Base-by-base conservation (phyloP, 2,888 invertebrate genomes). In the Serrognathus titanus region DNA sequence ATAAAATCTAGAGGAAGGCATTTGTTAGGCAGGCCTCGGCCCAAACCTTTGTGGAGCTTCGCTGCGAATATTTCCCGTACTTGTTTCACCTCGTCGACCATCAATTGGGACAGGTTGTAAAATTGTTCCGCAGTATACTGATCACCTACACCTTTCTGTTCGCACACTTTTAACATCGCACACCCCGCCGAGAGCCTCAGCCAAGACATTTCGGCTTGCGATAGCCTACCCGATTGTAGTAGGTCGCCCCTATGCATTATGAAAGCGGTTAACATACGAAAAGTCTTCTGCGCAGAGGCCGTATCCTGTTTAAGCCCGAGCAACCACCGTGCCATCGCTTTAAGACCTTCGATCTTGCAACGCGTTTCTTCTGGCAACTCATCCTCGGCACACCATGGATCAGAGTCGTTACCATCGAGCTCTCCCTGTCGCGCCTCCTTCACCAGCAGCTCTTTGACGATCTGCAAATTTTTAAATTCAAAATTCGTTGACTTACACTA, bases 271-370 rank as follows among this genome's bases (percentile, higher is more conserved):
- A 97, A 79, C 89, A 98, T 94, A 57, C 96, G 84, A 78, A 97
- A 92, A 2, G 97, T 97, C 77, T 94, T 94, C 78, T 92, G 92
- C 0, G 94, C 94, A 0, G 94, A 92, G 12, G 91, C 82, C 59
- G 89, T 89, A 71, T 94, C 94, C 58, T 87, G 87, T 78, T 94
- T 94, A 51, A 97, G 79, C 0, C 97, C 97, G 38, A 96, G 80
- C 41, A 97, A 80, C 97, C 97, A 97, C 47, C 97, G 86, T 0
- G 96, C 96, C 90, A 98, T 94, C 61, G 96, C 89, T 78, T 98
- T 98, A 69, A 97, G 84, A 0, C 93, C 97, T 77, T 96, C 95
- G 58, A 97, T 85, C 80, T 96, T 95, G 79, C 93, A 93, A 39
- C 89, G 82, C 0, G 96, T 96, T 75, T 95, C 95, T 66, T 92